Evolutionary conservation across 2,113 vertebrate species (phyloP), one percentile per base, ranked within the genome.

Genomic region (Notothenia rossii): DNA sequence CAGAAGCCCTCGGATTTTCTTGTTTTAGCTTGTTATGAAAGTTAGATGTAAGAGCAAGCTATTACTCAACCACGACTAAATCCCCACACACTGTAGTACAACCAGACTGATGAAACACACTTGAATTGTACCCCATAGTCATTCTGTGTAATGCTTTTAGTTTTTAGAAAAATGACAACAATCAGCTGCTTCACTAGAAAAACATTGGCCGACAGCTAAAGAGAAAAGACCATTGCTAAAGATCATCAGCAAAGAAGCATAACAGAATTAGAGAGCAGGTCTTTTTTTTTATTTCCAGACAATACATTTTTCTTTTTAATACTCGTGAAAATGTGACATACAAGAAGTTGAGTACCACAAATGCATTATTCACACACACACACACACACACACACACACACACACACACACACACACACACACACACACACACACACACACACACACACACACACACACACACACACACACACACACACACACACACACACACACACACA

Each of bases 1-100:
- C 58, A 80, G 49, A 55, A 75, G 84, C 82, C 50, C 40, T 79
- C 70, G 81, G 86, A 85, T 84, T 79, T 86, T 81, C 83, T 79
- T 86, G 88, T 90, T 83, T 79, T 49, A 80, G 78, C 83, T 78
- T 68, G 81, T 87, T 86, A 87, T 87, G 62, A 85, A 81, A 87
- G 84, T 86, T 72, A 40, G 72, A 83, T 48, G 67, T 85, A 49
- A 68, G 51, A 74, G 20, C 61, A 76, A 85, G 58, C 49, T 33
- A 50, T 75, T 82, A 78, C 85, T 81, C 81, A 75, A 62, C 65
- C 46, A 50, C 60, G 53, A 69, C 55, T 61, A 15, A 63, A 70
- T 61, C 70, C 43, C 13, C 13, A 15, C 75, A 65, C 36, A 62
- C 65, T 25, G 49, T n/a, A 15, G 59, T 18, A 55, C 33, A 5